Evolutionary conservation across 2,797 vertebrate genomes (phyloP).

Genomic region (Mus spretus): DNA sequence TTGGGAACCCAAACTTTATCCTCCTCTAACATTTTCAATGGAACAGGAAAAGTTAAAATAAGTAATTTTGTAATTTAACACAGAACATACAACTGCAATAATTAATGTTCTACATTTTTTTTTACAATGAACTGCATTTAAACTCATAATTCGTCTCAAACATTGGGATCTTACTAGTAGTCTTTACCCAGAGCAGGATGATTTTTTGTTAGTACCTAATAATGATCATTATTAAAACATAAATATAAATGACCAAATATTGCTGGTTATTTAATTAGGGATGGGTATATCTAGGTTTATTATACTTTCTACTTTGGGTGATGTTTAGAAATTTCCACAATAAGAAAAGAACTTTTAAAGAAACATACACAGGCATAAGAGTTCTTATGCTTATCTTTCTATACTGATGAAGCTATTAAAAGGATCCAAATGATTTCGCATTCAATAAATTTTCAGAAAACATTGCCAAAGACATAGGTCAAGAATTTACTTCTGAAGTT

Average conservation of each 20-base stretch:
- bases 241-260: slow-evolving; percentile 49
- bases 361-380: slow-evolving; percentile 74
- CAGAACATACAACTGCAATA: not conserved
- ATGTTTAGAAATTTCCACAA: slow-evolving; percentile 71
- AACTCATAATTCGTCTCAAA: slow-evolving; percentile 42
- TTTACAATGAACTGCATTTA: slow-evolving; percentile 40
- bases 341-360: slow-evolving; percentile 68
- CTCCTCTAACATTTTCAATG: slow-evolving; percentile 46
- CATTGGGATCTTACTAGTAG: not conserved
- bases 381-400: slow-evolving; percentile 23
- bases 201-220: slow-evolving; percentile 28
- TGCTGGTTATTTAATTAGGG: slow-evolving; percentile 56
- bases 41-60: slow-evolving; percentile 35
- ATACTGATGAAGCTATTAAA: slow-evolving; percentile 63
- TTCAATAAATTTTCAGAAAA: slow-evolving; percentile 69
- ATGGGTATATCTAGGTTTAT: not conserved
- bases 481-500: slow-evolving; percentile 47
- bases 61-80: slow-evolving; percentile 17
- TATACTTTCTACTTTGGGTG: slow-evolving; percentile 43
- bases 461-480: slow-evolving; percentile 35
- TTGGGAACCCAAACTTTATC: slow-evolving; percentile 72
- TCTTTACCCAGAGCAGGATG: not conserved
- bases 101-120: slow-evolving; percentile 7
- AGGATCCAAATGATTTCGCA: slow-evolving; percentile 63
- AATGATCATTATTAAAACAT: slow-evolving; percentile 53